Conservation (phyloP, 2,113 vertebrate species). For the Alethe diademata region DNA sequence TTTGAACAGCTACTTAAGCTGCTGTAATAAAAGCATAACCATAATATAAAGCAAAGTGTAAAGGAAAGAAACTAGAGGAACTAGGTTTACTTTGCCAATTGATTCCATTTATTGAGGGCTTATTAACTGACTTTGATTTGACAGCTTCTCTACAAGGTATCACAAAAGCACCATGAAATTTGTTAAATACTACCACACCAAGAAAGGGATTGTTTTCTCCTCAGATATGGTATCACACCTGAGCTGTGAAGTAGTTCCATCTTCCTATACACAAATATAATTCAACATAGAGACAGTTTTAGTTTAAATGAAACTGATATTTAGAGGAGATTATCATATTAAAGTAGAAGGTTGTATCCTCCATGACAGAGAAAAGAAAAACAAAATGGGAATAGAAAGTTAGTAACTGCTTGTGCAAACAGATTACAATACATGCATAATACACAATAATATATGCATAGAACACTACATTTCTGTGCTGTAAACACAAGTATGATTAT, state of each 20-base stretch:
- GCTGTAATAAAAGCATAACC: slow-evolving; percentile 11
- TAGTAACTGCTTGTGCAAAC: not conserved
- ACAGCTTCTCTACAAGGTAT: not conserved
- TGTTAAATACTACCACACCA: not conserved
- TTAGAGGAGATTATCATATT: not conserved
- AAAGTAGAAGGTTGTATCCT: not conserved
- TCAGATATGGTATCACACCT: not conserved
- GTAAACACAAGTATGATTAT: not conserved
- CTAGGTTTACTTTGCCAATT: not conserved
- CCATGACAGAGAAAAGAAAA: not conserved
- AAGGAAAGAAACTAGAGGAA: slow-evolving; percentile 6
- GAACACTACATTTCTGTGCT: not conserved
- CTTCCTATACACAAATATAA: slow-evolving; percentile 39
- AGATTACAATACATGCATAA: not conserved
- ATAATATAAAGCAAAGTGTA: not conserved
- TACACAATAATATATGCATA: not conserved
- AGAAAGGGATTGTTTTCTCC: not conserved
- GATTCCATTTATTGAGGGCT: not conserved
- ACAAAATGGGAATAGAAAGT: not conserved
- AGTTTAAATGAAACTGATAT: not conserved
- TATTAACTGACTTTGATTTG: not conserved
- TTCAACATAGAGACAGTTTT: not conserved
- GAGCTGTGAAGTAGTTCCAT: not conserved
- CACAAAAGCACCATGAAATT: not conserved
- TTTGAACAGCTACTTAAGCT: slow-evolving; percentile 31